A percentile compares a stretch with the other conserved stretches of the same genome.
These are phyloP conservation scores for Lynx canadensis DNA, from an alignment of 2,113 vertebrate genomes.

Conservation along the genomic window DNA sequence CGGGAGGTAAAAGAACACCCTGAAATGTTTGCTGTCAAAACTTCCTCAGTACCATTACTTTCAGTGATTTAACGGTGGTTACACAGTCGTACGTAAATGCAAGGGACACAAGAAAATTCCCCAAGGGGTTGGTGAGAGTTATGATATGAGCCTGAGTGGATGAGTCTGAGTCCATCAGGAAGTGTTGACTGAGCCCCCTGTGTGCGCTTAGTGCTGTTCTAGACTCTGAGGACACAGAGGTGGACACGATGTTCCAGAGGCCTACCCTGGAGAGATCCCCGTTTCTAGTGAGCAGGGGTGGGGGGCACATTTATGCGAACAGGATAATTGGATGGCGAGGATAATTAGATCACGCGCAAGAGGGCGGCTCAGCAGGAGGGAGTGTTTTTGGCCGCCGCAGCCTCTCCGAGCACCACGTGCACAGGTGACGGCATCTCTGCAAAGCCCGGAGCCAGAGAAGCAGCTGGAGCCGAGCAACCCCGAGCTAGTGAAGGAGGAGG, in stretches of 20 bases:
- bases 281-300: background rate
- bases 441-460: background rate
- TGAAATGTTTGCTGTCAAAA: background rate
- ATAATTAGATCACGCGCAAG: background rate
- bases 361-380: fast-evolving
- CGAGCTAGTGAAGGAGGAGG: background rate
- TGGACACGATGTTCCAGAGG: background rate
- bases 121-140: background rate
- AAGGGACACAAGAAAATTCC: background rate
- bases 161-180: background rate
- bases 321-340: background rate
- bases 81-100: background rate
- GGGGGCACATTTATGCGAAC: background rate
- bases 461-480: background rate
- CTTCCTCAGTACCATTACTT: background rate
- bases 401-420: background rate
- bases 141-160: background rate
- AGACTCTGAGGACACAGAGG: background rate
- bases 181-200: background rate
- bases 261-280: background rate
- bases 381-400: background rate
- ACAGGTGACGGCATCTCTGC: background rate
- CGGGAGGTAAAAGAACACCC: background rate
- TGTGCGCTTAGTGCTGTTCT: background rate
- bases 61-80: background rate